Conservation (phyloP, 2,888 invertebrate genomes). For the Ichneumoninae sp. region DNA sequence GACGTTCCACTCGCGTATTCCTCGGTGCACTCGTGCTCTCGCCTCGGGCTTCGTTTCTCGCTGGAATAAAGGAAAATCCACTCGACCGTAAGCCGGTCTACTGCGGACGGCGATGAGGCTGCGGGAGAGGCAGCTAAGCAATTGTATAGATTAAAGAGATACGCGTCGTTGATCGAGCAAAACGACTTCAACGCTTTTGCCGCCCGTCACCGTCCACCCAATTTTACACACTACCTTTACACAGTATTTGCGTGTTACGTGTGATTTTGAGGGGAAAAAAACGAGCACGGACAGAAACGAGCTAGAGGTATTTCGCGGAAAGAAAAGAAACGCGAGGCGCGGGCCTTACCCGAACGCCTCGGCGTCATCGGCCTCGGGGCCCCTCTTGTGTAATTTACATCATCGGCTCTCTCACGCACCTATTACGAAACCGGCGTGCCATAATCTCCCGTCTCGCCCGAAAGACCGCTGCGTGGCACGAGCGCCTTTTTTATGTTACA, state of each 20-base stretch:
- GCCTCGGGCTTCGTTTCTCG: background rate
- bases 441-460: constrained; percentile 45
- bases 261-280: background rate
- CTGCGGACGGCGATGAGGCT: background rate
- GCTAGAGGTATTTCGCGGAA: constrained; percentile 14
- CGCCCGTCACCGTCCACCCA: background rate
- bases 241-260: constrained; percentile 14
- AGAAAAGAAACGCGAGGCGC: constrained; percentile 16
- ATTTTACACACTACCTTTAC: background rate
- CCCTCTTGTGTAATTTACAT: constrained; percentile 65
- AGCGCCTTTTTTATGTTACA: background rate
- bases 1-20: background rate
- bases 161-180: background rate
- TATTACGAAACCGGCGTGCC: constrained; percentile 60
- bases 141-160: constrained; percentile 8
- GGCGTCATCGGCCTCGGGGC: constrained; percentile 48
- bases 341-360: constrained; percentile 37
- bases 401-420: constrained; percentile 63
- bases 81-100: constrained; percentile 3
- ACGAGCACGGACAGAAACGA: background rate
- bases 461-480: constrained; percentile 37
- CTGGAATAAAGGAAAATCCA: constrained; percentile 31
- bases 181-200: background rate
- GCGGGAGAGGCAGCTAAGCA: background rate
- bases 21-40: background rate